Evolutionary conservation across 2,888 invertebrate species (phyloP), one percentile per base, ranked within the genome.

Genomic region (Seladonia tumulorum): DNA sequence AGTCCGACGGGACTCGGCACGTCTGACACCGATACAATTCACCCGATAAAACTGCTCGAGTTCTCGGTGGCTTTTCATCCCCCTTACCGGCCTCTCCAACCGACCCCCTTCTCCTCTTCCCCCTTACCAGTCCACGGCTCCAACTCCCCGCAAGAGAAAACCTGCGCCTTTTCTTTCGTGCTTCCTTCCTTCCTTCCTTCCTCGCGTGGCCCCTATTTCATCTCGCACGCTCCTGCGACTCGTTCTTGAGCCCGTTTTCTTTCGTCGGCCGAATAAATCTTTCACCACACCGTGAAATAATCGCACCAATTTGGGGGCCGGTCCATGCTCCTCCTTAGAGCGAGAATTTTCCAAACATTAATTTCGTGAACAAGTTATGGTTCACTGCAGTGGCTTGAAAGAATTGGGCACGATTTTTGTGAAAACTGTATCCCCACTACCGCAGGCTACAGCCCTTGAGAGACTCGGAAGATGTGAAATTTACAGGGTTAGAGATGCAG

Each of bases 11-110:
- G 87, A 88, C 83, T 87, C 84, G 84, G 92, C 92, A 92, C 92
- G 91, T 93, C 91, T 90, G 91, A 92, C 90, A 92, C 90, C 92
- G 92, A 93, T 93, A 92, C 91, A 92, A 93, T 93, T 91, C 90
- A 88, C 84, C 87, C 87, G 91, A 91, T 92, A 91, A 92, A 93
- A 91, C 89, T 89, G 86, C 82, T 82, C 66, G 88, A 88, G 82
- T 81, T 79, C 89, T 80, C 82, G 79, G 79, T 85, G 89, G 86
- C 79, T 87, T 90, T 88, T 83, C 79, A 79, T 81, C 81, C 77
- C 35, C 42, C 60, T 68, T 68, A 5, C 12, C 35, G 47, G n/a
- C 49, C 63, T 22, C 53, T 22, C 53, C 7, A 42, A 42, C 22
- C 53, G 22, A 22, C 22, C 22, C 22, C 53, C 10, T 0, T 0